Conservation (phyloP, 2,113 vertebrate genomes). For the Aramus guarauna region DNA sequence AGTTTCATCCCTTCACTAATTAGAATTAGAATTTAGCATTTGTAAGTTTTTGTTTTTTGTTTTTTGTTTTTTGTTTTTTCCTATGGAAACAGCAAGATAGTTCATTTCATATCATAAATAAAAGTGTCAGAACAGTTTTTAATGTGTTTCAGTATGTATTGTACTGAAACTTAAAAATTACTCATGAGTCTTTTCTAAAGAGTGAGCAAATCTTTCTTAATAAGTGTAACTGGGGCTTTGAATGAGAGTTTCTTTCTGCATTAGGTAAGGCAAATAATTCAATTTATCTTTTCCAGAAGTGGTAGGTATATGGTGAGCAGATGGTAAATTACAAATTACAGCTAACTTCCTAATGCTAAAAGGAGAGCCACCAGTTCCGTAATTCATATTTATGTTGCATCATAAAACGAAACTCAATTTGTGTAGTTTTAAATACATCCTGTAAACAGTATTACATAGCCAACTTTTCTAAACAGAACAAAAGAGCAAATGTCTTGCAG, state of each 20-base stretch:
- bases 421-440: neutral
- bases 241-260: constrained; percentile 36
- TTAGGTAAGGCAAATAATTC: constrained; percentile 45
- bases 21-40: neutral
- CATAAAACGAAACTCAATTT: constrained; percentile 24
- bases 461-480: neutral
- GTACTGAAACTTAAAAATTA: neutral
- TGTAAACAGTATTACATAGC: neutral
- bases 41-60: neutral
- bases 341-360: constrained; percentile 34
- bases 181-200: neutral
- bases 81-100: neutral
- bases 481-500: neutral
- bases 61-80: neutral
- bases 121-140: neutral
- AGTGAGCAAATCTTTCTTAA: constrained; percentile 22
- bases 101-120: neutral
- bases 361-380: constrained; percentile 1
- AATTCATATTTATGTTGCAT: constrained; percentile 40
- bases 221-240: neutral
- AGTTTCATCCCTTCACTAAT: neutral
- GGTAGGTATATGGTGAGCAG: constrained; percentile 26
- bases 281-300: constrained; percentile 23
- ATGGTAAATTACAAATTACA: constrained; percentile 51
- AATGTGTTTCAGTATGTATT: neutral